Conservation (phyloP, 2,888 invertebrate genomes). For the Melolontha melolontha region DNA sequence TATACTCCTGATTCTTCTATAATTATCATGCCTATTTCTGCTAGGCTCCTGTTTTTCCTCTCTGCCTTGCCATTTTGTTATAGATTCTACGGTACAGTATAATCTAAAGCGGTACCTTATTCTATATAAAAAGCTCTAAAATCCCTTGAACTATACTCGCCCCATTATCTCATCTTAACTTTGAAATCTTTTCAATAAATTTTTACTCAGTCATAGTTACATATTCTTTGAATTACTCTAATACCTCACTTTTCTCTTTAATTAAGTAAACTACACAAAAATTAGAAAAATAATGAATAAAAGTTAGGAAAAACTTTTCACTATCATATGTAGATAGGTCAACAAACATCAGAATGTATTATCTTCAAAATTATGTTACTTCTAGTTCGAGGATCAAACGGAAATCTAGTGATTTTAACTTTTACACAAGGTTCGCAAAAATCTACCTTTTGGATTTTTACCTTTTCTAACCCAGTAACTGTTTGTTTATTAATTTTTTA, state of each 20-base stretch:
- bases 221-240: conserved; percentile 41
- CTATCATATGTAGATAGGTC: conserved; percentile 41
- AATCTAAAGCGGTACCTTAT: background rate
- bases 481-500: conserved; percentile 37
- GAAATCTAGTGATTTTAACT: conserved; percentile 32
- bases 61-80: conserved; percentile 17
- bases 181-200: conserved; percentile 21
- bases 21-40: conserved; percentile 5
- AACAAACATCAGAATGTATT: conserved; percentile 40
- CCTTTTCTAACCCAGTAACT: conserved; percentile 26
- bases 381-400: conserved; percentile 29
- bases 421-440: conserved; percentile 26
- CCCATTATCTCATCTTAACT: conserved; percentile 44
- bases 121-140: conserved; percentile 39
- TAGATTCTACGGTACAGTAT: conserved; percentile 3
- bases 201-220: conserved; percentile 22
- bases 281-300: conserved; percentile 44
- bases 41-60: conserved; percentile 6
- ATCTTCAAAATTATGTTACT: conserved; percentile 35
- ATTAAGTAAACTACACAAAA: conserved; percentile 39
- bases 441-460: conserved; percentile 43
- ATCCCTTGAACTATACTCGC: conserved; percentile 43
- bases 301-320: conserved; percentile 42
- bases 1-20: background rate
- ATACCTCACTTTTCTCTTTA: conserved; percentile 40